Evolutionary conservation across 2,113 vertebrate genomes (phyloP).

Genomic region (Ammospiza nelsoni): DNA sequence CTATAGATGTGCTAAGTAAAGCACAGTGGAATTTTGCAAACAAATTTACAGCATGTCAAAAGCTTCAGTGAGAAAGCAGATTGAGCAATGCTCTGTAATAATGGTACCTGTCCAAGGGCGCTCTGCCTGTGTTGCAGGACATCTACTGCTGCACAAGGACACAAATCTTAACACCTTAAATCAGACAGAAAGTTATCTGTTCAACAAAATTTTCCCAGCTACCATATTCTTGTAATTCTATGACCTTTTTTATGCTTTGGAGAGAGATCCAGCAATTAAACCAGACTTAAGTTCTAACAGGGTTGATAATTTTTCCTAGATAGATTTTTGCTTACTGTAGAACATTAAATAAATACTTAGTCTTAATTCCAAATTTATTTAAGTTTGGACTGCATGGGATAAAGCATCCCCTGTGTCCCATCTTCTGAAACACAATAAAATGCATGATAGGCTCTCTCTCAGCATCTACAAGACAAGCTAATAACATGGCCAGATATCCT

Average conservation of each 20-base stretch:
- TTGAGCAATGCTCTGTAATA: not conserved
- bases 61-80: conserved; percentile 34
- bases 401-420: not conserved
- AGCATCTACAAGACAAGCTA: not conserved
- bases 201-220: not conserved
- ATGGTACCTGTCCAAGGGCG: not conserved
- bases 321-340: not conserved
- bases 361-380: not conserved
- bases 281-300: not conserved
- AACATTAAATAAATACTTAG: not conserved
- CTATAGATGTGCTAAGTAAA: conserved; percentile 44
- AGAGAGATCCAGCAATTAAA: not conserved
- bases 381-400: not conserved
- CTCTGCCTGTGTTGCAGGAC: not conserved
- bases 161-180: not conserved
- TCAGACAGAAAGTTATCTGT: not conserved
- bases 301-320: not conserved
- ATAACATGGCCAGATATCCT: not conserved
- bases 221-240: not conserved
- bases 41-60: conserved; percentile 49
- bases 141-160: not conserved
- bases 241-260: not conserved
- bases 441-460: not conserved
- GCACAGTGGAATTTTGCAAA: conserved; percentile 52
- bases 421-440: not conserved